Percentiles rank a stretch among this genome's conserved stretches.
These are phyloP conservation scores for Stichopus chloronotus DNA, from an alignment of 35 echinoderm and acorn worm genomes.

Conservation along the genomic window DNA sequence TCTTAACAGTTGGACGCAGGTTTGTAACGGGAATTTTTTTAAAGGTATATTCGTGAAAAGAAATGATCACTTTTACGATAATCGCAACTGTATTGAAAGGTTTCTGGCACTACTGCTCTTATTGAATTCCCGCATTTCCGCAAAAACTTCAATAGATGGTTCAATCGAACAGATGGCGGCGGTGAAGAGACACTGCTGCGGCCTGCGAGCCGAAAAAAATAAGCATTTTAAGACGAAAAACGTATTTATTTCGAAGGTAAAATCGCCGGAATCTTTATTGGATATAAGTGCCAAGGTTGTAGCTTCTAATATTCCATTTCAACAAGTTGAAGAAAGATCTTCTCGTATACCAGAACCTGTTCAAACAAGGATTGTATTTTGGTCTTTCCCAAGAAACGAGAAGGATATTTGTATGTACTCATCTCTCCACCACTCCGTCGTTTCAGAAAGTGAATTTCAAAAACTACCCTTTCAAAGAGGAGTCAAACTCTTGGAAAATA, in stretches of 20 bases:
- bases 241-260: constrained; percentile 36
- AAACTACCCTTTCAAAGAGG: constrained; percentile 99
- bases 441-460: constrained; percentile 99
- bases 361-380: constrained; percentile 98
- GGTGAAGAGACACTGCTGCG: constrained; percentile 93
- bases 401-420: constrained; percentile 99
- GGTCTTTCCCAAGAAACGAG: constrained; percentile 99
- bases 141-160: constrained; percentile 43
- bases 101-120: constrained; percentile 49
- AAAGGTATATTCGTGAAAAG: not conserved
- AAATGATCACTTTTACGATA: not conserved
- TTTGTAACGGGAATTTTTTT: too few relatives aligned
- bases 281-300: constrained; percentile 99
- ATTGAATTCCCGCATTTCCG: constrained; percentile 63
- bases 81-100: not conserved
- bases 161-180: constrained; percentile 90
- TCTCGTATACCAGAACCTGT: constrained; percentile 99
- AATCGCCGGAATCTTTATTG: constrained; percentile 91
- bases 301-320: constrained; percentile 99
- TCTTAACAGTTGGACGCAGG: too few relatives aligned
- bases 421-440: constrained; percentile 93
- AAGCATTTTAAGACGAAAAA: constrained; percentile 43
- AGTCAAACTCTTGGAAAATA: constrained; percentile 94
- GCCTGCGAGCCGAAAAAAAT: constrained; percentile 83
- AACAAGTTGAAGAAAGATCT: constrained; percentile 99